These are phyloP conservation scores for Homarus americanus DNA, from an alignment of 1,140 invertebrate genomes.

Conservation along the genomic window DNA sequence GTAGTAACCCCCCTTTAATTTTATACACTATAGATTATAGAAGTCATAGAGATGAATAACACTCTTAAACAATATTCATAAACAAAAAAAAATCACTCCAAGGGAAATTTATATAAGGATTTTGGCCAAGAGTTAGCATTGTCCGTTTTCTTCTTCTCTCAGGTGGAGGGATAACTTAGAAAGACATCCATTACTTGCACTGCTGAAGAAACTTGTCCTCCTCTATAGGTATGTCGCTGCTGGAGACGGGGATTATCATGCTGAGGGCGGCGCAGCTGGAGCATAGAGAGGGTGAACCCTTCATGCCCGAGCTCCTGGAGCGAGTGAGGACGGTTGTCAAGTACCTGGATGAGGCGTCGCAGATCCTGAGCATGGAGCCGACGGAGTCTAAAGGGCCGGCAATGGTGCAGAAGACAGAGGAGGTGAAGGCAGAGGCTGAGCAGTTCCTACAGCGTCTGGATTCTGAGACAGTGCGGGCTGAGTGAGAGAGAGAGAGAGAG, in stretches of 20 bases:
- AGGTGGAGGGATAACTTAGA: too few relatives aligned
- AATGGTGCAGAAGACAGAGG: slow-evolving; percentile 1
- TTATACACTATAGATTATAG: too few relatives aligned
- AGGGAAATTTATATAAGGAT: too few relatives aligned
- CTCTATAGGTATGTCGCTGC: slow-evolving; percentile 22
- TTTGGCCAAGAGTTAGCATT: too few relatives aligned
- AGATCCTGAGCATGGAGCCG: slow-evolving; percentile 35
- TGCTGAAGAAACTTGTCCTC: not conserved
- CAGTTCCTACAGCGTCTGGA: not conserved
- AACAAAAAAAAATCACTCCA: too few relatives aligned
- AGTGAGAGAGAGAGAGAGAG: slow-evolving; percentile 7
- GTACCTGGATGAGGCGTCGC: slow-evolving; percentile 4
- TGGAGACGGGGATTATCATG: slow-evolving; percentile 9
- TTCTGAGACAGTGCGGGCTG: not conserved
- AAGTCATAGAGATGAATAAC: too few relatives aligned
- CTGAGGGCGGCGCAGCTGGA: not conserved
- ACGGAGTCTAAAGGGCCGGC: not conserved
- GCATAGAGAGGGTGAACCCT: not conserved
- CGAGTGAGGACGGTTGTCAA: not conserved
- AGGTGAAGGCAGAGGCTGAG: not conserved
- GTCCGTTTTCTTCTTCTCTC: too few relatives aligned
- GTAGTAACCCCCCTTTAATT: too few relatives aligned
- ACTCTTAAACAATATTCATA: too few relatives aligned
- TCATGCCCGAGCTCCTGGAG: not conserved
- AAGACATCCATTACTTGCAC: too few relatives aligned